Base-by-base conservation (phyloP, 2,797 vertebrate genomes). In the Loris lydekkerianus region DNA sequence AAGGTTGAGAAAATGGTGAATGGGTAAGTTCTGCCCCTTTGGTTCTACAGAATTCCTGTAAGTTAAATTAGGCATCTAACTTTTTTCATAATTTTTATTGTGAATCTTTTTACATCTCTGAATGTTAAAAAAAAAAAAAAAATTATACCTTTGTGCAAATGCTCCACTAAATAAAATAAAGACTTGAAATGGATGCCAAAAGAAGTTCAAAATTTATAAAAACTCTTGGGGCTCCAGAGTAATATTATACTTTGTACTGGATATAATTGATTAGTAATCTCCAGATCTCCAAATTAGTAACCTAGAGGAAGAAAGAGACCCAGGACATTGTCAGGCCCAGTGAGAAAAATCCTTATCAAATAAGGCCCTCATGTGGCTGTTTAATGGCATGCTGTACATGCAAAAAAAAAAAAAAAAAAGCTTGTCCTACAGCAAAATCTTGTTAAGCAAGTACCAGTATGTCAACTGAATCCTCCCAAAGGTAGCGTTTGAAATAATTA, bases 331-430 rank as follows among this genome's bases (percentile, higher is more conserved):
- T 69, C 27, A 73, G 27, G 20, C 56, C 56, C 86, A 77, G 56
- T 73, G 63, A 87, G 53, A 75, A 95, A 86, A 94, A 92, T 1
- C 3, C n/a, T 95, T 88, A 95, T 97, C 70, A 97, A 93, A 97
- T 89, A 97, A 98, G 97, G 97, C 96, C 98, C 96, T 91, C 96
- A 89, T 94, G 93, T 97, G 98, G 97, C 92, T 97, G 95, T 73
- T 92, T 88, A 97, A 97, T 96, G 94, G 97, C 76, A 96, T 7
- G 0, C 3, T 37, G 6, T 88, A 76, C 7, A 65, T 65, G 20
- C 3, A 40, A 77, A 80, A 73, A 21, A 37, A 58, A 86, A 73
- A 94, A 94, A 76, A 37, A 56, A 76, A 60, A n/a, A 17, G 37
- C 11, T 76, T 60, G 21, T 90, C 20, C 72, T 90, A 70, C 14